phyloP scores from a whole-genome alignment of 1,140 invertebrate species.

The Conus betulinus region DNA sequence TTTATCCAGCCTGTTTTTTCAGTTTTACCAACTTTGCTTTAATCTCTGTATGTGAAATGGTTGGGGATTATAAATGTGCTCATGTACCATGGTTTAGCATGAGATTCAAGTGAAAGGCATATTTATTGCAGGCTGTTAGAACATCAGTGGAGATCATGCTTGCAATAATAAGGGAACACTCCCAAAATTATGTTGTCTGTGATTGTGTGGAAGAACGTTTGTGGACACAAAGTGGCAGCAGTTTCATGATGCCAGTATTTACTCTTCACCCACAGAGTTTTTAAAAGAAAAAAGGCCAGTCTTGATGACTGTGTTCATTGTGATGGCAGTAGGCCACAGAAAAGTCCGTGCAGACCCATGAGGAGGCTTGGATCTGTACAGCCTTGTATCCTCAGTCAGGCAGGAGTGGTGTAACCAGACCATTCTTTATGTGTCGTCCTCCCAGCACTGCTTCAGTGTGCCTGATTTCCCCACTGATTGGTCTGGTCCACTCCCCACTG shows the following conservation, averaged over 20 bases:
- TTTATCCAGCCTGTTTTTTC: background rate
- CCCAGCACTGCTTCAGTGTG: too few relatives aligned
- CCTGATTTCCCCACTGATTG: too few relatives aligned
- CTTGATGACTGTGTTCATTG: too few relatives aligned
- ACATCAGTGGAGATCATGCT: background rate
- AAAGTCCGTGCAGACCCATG: too few relatives aligned
- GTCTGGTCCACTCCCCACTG: too few relatives aligned
- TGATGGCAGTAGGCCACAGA: too few relatives aligned
- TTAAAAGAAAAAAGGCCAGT: too few relatives aligned
- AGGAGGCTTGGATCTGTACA: too few relatives aligned
- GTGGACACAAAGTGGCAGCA: background rate
- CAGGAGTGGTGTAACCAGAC: too few relatives aligned
- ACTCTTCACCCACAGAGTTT: background rate
- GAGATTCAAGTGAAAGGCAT: background rate
- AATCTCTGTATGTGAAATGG: background rate
- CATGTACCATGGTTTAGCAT: background rate
- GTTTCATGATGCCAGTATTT: background rate
- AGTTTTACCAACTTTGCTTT: background rate
- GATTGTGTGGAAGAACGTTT: background rate
- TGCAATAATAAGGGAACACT: slow-evolving; percentile 17
- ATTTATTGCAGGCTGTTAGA: background rate
- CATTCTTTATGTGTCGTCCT: too few relatives aligned
- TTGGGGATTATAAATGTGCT: background rate
- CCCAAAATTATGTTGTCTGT: background rate
- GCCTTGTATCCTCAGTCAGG: too few relatives aligned